Conservation (phyloP, 1,140 invertebrate genomes). For the Drosophila trapezifrons region DNA sequence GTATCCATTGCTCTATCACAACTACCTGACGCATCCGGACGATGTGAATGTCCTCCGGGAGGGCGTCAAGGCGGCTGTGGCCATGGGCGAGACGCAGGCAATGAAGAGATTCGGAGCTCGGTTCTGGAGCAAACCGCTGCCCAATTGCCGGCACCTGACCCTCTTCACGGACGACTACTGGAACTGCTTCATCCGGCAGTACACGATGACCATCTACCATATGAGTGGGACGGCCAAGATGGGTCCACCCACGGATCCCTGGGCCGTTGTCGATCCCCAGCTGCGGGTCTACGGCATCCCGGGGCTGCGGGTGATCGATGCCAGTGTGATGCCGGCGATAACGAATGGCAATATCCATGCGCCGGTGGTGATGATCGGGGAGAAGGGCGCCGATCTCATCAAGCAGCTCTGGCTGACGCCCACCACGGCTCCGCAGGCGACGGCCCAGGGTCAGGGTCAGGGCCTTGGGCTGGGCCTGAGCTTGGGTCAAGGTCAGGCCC, state of each 20-base stretch:
- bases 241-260: slow-evolving; percentile 90
- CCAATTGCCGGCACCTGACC: slow-evolving; percentile 91
- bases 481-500: slow-evolving; percentile 4
- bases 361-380: slow-evolving; percentile 95
- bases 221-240: slow-evolving; percentile 93
- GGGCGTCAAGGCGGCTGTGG: slow-evolving; percentile 93
- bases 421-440: slow-evolving; percentile 21
- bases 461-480: background rate
- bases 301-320: slow-evolving; percentile 87
- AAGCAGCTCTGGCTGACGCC: slow-evolving; percentile 88
- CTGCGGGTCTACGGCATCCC: slow-evolving; percentile 90
- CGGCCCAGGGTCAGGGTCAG: slow-evolving; percentile 3
- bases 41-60: slow-evolving; percentile 92
- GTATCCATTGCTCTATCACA: slow-evolving; percentile 92
- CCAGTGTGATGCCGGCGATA: slow-evolving; percentile 86
- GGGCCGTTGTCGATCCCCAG: slow-evolving; percentile 92
- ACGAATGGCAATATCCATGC: slow-evolving; percentile 94
- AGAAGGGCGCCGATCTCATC: slow-evolving; percentile 95
- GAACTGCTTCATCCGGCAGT: slow-evolving; percentile 91
- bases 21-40: slow-evolving; percentile 93
- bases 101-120: slow-evolving; percentile 90
- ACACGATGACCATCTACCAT: slow-evolving; percentile 95
- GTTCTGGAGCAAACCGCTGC: slow-evolving; percentile 89
- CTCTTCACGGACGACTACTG: slow-evolving; percentile 93
- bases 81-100: slow-evolving; percentile 89